These are phyloP conservation scores for Latheticus oryzae DNA, from an alignment of 2,888 invertebrate genomes.

Conservation along the genomic window DNA sequence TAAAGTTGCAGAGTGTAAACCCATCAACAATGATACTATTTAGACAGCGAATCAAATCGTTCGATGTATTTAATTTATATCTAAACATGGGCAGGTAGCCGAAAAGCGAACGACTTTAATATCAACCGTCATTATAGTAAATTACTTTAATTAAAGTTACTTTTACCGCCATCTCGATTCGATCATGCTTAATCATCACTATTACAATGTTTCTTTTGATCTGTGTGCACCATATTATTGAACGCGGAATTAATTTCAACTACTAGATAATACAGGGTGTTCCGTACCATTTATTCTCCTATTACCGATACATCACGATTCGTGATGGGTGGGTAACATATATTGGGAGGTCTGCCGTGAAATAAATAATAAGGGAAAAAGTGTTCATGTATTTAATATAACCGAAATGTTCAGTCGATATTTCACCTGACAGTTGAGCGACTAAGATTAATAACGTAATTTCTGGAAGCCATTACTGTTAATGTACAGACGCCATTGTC, in stretches of 20 bases:
- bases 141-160: conserved; percentile 40
- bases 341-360: conserved; percentile 9
- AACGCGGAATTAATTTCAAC: conserved; percentile 9
- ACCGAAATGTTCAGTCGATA: conserved; percentile 59
- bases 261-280: conserved; percentile 11
- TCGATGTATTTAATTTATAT: conserved; percentile 22
- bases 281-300: not conserved
- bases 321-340: conserved; percentile 20
- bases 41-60: conserved; percentile 13
- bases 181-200: conserved; percentile 37
- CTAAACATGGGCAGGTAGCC: conserved; percentile 27
- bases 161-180: conserved; percentile 38
- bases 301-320: not conserved
- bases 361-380: conserved; percentile 27
- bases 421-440: conserved; percentile 62
- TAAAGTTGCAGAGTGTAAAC: too few species aligned
- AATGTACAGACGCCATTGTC: conserved; percentile 60
- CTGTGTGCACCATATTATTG: conserved; percentile 11
- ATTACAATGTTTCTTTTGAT: conserved; percentile 20
- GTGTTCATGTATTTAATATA: conserved; percentile 59
- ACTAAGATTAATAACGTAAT: conserved; percentile 63
- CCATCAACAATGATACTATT: conserved; percentile 11
- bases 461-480: conserved; percentile 61
- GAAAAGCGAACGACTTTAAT: conserved; percentile 13
- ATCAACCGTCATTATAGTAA: conserved; percentile 31